Evolutionary conservation across 2,113 vertebrate species (phyloP).

Genomic region (Murina feae): DNA sequence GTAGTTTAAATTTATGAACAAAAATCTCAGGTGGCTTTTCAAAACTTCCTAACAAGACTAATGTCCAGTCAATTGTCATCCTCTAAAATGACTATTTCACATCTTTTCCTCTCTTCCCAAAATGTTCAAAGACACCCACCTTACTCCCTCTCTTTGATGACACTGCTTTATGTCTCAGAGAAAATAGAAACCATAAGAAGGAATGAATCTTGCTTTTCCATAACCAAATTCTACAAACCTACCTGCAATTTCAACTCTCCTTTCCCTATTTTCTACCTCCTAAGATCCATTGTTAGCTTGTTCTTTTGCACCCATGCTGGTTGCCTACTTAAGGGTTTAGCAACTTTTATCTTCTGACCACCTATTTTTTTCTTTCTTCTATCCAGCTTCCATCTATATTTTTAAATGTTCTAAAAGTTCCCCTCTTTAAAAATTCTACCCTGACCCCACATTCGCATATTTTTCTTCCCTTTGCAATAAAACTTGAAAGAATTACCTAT

Average conservation of each 20-base stretch:
- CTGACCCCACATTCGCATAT: background rate
- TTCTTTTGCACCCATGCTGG: background rate
- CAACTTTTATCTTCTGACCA: background rate
- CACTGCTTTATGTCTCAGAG: background rate
- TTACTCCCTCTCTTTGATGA: background rate
- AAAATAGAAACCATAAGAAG: background rate
- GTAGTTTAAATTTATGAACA: background rate
- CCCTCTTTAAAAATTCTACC: background rate
- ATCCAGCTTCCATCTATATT: background rate
- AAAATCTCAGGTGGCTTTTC: background rate
- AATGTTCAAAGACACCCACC: background rate
- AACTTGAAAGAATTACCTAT: background rate
- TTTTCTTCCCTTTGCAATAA: background rate
- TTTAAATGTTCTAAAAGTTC: background rate
- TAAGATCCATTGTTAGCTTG: background rate
- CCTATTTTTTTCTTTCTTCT: background rate
- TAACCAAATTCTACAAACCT: background rate
- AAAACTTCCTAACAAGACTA: background rate
- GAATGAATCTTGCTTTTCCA: background rate
- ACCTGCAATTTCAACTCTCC: background rate
- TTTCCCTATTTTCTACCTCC: background rate
- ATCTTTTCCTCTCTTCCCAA: background rate
- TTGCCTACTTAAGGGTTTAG: background rate
- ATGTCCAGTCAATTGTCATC: background rate
- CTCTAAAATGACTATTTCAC: background rate